Percentiles rank a stretch among this genome's conserved stretches.
Evolutionary conservation across 2,113 vertebrate genomes (phyloP).

Genomic region (Catharus fuscescens): DNA sequence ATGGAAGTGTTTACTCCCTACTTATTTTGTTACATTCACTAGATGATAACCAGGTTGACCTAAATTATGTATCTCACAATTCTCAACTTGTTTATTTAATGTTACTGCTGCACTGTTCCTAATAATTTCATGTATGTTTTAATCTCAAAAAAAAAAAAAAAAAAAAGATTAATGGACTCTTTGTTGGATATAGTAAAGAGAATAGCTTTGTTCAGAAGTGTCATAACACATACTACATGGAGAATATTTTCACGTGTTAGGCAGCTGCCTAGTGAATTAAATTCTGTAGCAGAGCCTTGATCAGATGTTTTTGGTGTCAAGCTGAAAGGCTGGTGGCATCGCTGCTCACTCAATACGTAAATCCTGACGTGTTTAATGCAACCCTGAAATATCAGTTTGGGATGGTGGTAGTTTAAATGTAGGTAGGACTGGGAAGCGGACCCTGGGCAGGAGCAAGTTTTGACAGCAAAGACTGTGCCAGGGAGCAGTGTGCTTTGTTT

Average conservation of each 20-base stretch:
- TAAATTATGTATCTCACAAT: neutral
- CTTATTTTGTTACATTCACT: neutral
- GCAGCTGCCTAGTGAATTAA: conserved; percentile 28
- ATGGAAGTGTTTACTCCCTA: neutral
- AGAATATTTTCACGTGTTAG: conserved; percentile 33
- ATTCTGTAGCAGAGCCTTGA: conserved; percentile 24
- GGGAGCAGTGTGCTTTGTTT: conserved; percentile 35
- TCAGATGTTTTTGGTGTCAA: conserved; percentile 35
- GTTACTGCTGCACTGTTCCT: neutral
- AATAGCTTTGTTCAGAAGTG: neutral
- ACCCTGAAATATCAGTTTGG: conserved; percentile 55
- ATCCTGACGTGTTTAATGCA: conserved; percentile 65
- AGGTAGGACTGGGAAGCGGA: conserved; percentile 2
- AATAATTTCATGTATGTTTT: neutral
- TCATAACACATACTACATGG: neutral
- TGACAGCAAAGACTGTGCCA: conserved; percentile 1
- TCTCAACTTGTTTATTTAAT: conserved; percentile 16
- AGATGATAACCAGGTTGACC: neutral
- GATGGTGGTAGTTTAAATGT: conserved; percentile 17
- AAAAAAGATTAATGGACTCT: neutral
- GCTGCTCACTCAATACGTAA: conserved; percentile 58
- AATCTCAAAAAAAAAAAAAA: neutral
- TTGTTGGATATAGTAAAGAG: neutral
- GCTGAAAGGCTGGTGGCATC: conserved; percentile 7
- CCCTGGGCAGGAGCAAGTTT: neutral